A percentile compares a stretch with the other conserved stretches of the same genome.
Conservation (phyloP, 2,113 vertebrate genomes). For the Phrynosoma platyrhinos region DNA sequence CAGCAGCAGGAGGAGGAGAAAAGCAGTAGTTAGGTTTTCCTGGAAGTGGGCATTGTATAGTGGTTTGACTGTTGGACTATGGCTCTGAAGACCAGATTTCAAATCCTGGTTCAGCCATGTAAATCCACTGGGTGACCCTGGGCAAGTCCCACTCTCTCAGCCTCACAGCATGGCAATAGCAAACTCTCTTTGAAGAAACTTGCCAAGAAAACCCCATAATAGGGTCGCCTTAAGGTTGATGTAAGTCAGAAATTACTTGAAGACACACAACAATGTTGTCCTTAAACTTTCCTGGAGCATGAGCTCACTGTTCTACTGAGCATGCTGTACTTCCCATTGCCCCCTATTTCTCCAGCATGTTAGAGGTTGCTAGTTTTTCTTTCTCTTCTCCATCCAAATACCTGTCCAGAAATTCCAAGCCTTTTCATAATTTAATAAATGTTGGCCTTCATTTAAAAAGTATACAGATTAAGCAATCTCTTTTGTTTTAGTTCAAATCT, state of each 20-base stretch:
- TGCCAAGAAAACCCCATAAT: no score
- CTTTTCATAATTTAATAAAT: background rate
- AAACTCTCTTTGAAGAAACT: no score
- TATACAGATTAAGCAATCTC: background rate
- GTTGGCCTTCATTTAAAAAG: background rate
- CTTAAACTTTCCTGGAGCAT: background rate
- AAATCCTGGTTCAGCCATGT: no score
- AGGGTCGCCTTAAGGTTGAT: no score
- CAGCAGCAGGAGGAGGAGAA: background rate
- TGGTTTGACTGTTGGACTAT: no score
- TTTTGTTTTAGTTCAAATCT: background rate
- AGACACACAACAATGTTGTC: background rate
- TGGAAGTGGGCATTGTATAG: no score
- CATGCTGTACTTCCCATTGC: background rate
- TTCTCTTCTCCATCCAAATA: background rate
- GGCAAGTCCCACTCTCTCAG: no score
- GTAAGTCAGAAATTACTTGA: no score
- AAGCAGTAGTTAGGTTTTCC: background rate
- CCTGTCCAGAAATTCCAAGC: background rate
- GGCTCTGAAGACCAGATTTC: no score
- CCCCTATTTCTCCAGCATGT: background rate
- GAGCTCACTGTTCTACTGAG: background rate
- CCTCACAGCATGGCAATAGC: no score
- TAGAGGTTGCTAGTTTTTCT: background rate
- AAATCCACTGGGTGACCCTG: no score